Evolutionary conservation across 2,888 invertebrate genomes (phyloP).

Genomic region (Tryphoninae sp.): DNA sequence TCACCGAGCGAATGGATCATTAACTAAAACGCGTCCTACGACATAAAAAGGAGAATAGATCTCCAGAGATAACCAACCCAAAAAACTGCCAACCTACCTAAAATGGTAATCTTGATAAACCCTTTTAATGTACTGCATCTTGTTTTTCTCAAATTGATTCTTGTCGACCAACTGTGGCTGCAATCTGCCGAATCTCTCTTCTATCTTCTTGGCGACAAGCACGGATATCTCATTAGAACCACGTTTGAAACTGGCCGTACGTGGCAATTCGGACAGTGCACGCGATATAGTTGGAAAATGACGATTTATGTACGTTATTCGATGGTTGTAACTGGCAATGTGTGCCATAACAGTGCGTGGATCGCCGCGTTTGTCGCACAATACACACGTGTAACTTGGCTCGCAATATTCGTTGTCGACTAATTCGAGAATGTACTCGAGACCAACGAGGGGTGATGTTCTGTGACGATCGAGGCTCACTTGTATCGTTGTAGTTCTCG

Average conservation of each 20-base stretch:
- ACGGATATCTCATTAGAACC: conserved; percentile 81
- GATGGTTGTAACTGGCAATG: conserved; percentile 90
- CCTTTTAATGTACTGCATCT: conserved; percentile 84
- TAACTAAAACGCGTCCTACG: not conserved
- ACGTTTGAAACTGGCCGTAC: conserved; percentile 83
- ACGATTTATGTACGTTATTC: conserved; percentile 87
- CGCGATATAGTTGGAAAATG: conserved; percentile 85
- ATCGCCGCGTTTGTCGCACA: conserved; percentile 91
- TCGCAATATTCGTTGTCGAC: conserved; percentile 86
- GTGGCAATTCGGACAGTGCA: conserved; percentile 85
- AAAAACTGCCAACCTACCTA: conserved; percentile 78
- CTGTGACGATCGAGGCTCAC: conserved; percentile 83
- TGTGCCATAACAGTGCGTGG: conserved; percentile 90
- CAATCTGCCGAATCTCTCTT: conserved; percentile 88
- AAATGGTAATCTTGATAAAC: conserved; percentile 87
- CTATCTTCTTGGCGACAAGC: conserved; percentile 86
- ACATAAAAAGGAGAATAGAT: too few species aligned
- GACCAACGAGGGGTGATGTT: conserved; percentile 85
- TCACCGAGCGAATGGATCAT: not conserved
- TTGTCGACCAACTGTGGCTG: conserved; percentile 86
- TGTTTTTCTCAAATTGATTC: conserved; percentile 87
- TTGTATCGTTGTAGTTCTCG: conserved; percentile 81
- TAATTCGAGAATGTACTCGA: conserved; percentile 91
- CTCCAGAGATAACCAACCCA: not conserved
- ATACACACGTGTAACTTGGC: conserved; percentile 89